Conservation (phyloP, 1,140 invertebrate species). For the Platyura marginata region DNA sequence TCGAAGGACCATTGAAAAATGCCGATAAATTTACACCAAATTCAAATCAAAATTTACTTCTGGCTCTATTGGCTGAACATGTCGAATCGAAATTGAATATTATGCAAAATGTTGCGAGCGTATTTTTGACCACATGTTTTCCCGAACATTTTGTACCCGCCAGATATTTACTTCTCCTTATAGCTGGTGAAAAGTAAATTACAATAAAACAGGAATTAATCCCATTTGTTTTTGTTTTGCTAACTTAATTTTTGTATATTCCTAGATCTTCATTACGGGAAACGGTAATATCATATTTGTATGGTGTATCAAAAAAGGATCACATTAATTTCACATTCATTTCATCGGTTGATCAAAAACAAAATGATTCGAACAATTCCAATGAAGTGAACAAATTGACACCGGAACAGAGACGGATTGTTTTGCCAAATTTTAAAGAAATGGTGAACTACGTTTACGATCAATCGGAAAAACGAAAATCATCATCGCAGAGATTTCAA, state of each 20-base stretch:
- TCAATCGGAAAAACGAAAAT: constrained; percentile 21
- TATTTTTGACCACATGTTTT: constrained; percentile 67
- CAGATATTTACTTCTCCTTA: constrained; percentile 64
- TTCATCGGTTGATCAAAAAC: constrained; percentile 16
- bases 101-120: constrained; percentile 60
- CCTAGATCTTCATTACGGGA: constrained; percentile 18
- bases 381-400: constrained; percentile 18
- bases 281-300: constrained; percentile 18
- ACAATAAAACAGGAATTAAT: no score
- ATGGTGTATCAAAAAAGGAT: constrained; percentile 22
- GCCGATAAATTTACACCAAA: constrained; percentile 24
- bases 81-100: constrained; percentile 46
- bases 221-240: constrained; percentile 1
- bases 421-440: constrained; percentile 21
- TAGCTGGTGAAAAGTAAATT: constrained; percentile 60
- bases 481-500: constrained; percentile 9
- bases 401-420: constrained; percentile 17
- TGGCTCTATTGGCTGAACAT: constrained; percentile 29
- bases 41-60: constrained; percentile 28
- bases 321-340: constrained; percentile 19
- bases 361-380: constrained; percentile 6
- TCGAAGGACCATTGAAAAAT: constrained; percentile 11
- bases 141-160: constrained; percentile 61
- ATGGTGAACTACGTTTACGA: constrained; percentile 23
- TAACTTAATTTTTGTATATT: background rate